A percentile compares a stretch with the other conserved stretches of the same genome.
Evolutionary conservation across 1,140 invertebrate species (phyloP).

Genomic region (Lepidostoma basale): DNA sequence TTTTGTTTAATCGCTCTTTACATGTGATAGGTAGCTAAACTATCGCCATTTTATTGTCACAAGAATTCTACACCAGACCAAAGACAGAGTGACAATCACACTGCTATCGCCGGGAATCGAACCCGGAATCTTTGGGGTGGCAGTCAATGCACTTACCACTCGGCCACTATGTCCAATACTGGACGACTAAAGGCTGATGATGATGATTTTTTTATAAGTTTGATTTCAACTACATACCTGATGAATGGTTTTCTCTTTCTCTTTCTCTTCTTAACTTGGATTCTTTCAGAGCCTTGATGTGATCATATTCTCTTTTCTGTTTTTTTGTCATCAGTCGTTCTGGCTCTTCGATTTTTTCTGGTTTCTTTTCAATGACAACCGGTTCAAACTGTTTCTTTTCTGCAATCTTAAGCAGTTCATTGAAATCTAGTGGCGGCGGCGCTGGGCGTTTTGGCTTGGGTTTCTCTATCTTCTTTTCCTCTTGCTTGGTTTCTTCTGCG

Average conservation of each 20-base stretch:
- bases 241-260: slow-evolving; percentile 17
- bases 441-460: slow-evolving; percentile 63
- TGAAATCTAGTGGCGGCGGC: slow-evolving; percentile 77
- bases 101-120: no score
- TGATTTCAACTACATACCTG: background rate
- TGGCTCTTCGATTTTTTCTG: slow-evolving; percentile 63
- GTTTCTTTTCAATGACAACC: slow-evolving; percentile 67
- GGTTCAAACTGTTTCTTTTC: slow-evolving; percentile 84
- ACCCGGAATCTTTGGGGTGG: no score
- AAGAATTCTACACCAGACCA: no score
- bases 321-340: slow-evolving; percentile 79
- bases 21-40: no score
- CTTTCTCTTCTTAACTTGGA: slow-evolving; percentile 28
- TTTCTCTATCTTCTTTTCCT: slow-evolving; percentile 61
- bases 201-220: no score
- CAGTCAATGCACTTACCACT: no score
- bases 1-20: no score
- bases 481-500: slow-evolving; percentile 55
- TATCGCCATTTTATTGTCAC: no score
- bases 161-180: no score
- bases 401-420: slow-evolving; percentile 76
- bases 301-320: slow-evolving; percentile 75
- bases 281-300: slow-evolving; percentile 58
- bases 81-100: no score
- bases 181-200: no score